These are phyloP conservation scores for Calidris pugnax DNA, from an alignment of 2,113 vertebrate genomes.

Conservation along the genomic window DNA sequence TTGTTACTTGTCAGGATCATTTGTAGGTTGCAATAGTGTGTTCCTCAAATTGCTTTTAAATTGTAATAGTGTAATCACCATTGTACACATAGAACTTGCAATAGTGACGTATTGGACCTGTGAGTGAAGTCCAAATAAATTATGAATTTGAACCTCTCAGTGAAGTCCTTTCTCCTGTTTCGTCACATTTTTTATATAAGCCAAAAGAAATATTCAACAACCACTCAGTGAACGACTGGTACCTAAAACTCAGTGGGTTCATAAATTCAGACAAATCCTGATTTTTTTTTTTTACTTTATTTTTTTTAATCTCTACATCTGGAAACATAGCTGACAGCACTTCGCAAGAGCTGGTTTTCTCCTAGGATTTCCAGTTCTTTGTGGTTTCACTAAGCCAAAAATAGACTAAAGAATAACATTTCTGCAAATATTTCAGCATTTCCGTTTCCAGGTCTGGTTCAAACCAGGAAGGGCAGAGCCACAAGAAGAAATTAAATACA, in stretches of 20 bases:
- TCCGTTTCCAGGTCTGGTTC: neutral
- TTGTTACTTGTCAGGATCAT: no score
- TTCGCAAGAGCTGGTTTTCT: neutral
- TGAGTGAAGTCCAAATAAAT: no score
- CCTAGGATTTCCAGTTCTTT: neutral
- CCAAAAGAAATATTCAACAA: neutral
- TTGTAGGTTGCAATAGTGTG: no score
- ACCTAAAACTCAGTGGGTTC: neutral
- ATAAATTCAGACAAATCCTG: neutral
- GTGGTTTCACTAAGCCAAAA: neutral
- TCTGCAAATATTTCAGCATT: neutral
- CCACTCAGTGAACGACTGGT: neutral
- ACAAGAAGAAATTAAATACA: neutral
- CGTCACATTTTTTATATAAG: neutral
- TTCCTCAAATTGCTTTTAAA: no score
- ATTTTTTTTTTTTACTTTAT: no score
- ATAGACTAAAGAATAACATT: neutral
- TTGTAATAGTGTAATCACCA: no score
- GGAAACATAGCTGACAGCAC: neutral
- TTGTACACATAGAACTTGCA: no score
- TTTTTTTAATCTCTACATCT: neutral
- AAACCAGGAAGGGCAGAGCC: neutral
- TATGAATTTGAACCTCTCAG: no score
- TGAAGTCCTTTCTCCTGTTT: no score
- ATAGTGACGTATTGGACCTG: no score